Percentiles rank a stretch among this genome's conserved stretches.
Evolutionary conservation across 1,140 invertebrate genomes (phyloP).

Genomic region (Mercenaria mercenaria): DNA sequence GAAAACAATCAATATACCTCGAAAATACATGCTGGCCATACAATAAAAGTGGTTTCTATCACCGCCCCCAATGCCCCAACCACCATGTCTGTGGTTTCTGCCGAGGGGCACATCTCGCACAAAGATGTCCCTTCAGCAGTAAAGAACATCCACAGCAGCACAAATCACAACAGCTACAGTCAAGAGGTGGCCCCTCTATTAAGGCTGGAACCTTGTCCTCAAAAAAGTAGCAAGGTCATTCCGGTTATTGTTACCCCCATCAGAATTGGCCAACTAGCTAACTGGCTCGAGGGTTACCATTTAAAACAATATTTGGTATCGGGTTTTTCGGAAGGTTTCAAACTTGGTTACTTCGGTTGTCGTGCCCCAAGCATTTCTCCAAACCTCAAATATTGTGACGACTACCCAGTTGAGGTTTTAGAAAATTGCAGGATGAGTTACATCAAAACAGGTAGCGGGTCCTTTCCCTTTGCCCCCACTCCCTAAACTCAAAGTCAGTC

Average conservation of each 20-base stretch:
- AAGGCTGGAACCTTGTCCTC: not conserved
- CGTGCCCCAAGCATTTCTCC: no score
- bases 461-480: conserved; percentile 13
- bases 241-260: not conserved
- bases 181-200: not conserved
- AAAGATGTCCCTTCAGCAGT: not conserved
- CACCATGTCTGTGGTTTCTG: conserved; percentile 23
- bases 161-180: no score
- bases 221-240: no score
- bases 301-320: not conserved
- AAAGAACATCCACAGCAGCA: no score
- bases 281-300: not conserved
- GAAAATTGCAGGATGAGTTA: not conserved
- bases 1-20: not conserved
- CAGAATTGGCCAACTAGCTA: not conserved
- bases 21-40: conserved; percentile 12
- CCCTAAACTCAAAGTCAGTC: conserved; percentile 1
- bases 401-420: not conserved
- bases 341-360: no score
- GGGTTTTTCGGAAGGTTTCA: not conserved
- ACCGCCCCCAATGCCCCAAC: not conserved
- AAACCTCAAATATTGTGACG: no score
- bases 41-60: not conserved
- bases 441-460: not conserved
- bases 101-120: not conserved